Conservation (phyloP, 2,797 vertebrate species). For the Pangasius macronema region DNA sequence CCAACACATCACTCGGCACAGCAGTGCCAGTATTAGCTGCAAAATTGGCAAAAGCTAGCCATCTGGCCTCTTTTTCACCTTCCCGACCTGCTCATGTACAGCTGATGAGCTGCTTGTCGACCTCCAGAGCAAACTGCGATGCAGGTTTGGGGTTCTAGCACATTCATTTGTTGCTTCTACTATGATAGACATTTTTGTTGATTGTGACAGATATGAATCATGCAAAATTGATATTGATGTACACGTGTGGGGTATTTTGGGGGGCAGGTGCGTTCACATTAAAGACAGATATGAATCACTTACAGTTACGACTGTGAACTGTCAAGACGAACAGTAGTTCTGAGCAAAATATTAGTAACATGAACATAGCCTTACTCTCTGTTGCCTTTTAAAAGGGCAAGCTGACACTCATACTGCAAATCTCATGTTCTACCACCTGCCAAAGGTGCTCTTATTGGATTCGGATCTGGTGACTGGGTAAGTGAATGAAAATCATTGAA, state of each 20-base stretch:
- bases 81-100: neutral
- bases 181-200: constrained; percentile 7
- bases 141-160: neutral
- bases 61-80: constrained; percentile 2
- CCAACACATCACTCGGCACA: neutral
- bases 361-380: neutral
- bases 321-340: too few relatives aligned
- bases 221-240: neutral
- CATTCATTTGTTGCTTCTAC: neutral
- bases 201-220: neutral
- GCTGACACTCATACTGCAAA: neutral
- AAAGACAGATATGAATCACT: neutral
- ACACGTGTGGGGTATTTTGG: neutral
- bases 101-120: neutral
- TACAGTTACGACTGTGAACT: neutral
- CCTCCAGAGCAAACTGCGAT: neutral
- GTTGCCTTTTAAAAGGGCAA: neutral
- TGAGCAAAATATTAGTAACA: neutral
- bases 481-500: neutral
- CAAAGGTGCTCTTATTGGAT: neutral
- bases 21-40: constrained; percentile 9
- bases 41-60: constrained; percentile 19
- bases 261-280: neutral
- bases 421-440: neutral
- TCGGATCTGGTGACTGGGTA: neutral